Evolutionary conservation across 2,888 invertebrate genomes (phyloP), one percentile per base, ranked within the genome.

Genomic region (Athalia circularis): DNA sequence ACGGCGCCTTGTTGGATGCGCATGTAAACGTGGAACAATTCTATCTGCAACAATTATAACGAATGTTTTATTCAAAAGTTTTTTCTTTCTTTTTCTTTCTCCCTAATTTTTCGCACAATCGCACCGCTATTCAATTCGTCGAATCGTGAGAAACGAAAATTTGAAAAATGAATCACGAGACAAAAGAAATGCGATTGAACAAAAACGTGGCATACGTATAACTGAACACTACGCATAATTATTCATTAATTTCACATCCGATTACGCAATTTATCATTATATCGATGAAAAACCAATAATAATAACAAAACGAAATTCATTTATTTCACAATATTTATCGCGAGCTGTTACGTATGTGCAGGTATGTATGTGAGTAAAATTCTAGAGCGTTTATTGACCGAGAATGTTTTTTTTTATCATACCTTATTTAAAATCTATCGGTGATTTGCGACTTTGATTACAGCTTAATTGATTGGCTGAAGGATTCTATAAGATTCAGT

Each of bases 1-100:
- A 94, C 92, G 92, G 92, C 92, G 93, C 94, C 94, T 91, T 88
- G n/a, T 29, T 59, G 72, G 15, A 59, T 43, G 57, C 5, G 59
- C 4, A 9, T 0, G 8, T 3, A 72, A 29, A 29, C 29, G 1
- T 29, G 29, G 29, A 29, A 29, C 29, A 29, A 29, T 29, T 29
- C 29, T 1, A 59, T 72, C 13, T 72, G 72, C n/a, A 2, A 47
- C 47, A 9, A 57, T 8, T 59, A 59, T 9, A 47, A 8, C 29
- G 11, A 0, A 13, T 62, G 11, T 72, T 59, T 59, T 59, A 29
- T 29, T 29, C 2, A 29, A 29, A 29, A 29, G 29, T 29, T 29
- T 29, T 29, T 29, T 29, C 2, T 29, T 29, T 29, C 29, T n/a
- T n/a, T n/a, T 5, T n/a, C n/a, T n/a, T n/a, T n/a, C n/a, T n/a